Conservation (phyloP, 2,113 vertebrate species). For the Perognathus longimembris region DNA sequence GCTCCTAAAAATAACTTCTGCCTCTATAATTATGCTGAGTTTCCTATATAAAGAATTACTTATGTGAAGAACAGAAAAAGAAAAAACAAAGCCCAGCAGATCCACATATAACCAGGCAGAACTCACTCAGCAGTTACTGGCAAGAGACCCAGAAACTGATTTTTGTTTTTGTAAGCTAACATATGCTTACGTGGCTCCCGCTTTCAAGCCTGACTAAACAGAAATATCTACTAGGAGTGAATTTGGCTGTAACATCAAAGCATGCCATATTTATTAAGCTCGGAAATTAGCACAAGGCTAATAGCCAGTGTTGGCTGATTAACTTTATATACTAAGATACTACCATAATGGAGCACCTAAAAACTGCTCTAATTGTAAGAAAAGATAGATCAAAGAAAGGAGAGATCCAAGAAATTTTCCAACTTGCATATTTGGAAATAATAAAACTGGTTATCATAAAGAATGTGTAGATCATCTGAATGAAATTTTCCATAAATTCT, state of each 20-base stretch:
- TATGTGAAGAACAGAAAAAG: too few species aligned
- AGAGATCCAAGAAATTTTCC: not conserved
- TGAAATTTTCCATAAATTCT: not conserved
- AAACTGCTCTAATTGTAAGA: not conserved
- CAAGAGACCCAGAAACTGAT: too few species aligned
- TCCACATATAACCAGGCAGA: not conserved
- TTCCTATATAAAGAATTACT: too few species aligned
- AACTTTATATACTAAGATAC: too few species aligned
- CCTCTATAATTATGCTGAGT: too few species aligned
- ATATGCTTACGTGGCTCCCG: not conserved
- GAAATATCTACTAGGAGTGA: not conserved
- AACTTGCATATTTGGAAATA: not conserved
- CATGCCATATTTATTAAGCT: not conserved
- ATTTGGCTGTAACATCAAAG: not conserved
- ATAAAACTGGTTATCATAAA: not conserved
- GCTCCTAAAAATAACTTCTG: too few species aligned
- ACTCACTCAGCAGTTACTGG: not conserved
- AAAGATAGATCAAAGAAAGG: not conserved
- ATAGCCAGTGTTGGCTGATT: not conserved
- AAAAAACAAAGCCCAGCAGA: not conserved
- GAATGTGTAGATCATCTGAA: not conserved
- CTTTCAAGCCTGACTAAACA: not conserved
- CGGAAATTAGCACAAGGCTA: not conserved
- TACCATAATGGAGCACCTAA: too few species aligned
- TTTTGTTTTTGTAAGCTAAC: too few species aligned